These are phyloP conservation scores for Diuraphis noxia DNA, from an alignment of 1,140 invertebrate species.

Conservation along the genomic window DNA sequence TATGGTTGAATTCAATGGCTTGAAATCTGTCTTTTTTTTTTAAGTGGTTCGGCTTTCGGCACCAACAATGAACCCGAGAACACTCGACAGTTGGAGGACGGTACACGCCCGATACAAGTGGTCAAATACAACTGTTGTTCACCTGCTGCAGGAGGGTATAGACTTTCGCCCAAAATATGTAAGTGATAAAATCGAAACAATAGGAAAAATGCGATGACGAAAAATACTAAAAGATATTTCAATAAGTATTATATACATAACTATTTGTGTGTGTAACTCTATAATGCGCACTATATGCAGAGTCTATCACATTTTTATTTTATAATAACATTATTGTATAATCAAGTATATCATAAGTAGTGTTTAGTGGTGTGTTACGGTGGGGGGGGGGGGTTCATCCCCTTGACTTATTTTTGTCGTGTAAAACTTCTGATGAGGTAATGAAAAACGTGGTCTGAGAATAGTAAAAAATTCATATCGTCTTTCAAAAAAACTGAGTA, in stretches of 20 bases:
- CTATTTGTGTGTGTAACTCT: neutral
- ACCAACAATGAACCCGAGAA: conserved; percentile 19
- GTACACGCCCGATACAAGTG: neutral
- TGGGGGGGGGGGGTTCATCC: no score
- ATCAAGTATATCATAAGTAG: neutral
- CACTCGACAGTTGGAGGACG: conserved; percentile 12
- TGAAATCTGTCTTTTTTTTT: neutral
- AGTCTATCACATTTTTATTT: neutral
- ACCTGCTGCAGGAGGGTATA: neutral
- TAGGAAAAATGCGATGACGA: neutral
- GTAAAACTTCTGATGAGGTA: no score
- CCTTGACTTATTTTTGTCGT: no score
- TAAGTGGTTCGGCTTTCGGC: neutral
- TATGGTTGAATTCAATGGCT: conserved; percentile 8
- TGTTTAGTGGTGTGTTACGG: no score
- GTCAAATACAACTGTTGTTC: neutral
- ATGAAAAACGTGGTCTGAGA: no score
- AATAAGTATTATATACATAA: neutral
- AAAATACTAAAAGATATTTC: neutral
- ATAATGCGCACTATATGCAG: no score
- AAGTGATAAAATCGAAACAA: neutral
- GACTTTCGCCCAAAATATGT: conserved; percentile 44
- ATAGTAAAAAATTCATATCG: no score
- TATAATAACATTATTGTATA: neutral
- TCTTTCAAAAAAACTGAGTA: no score